Percentiles rank a stretch among this genome's conserved stretches.
phyloP scores from a whole-genome alignment of 2,797 vertebrate species.

The Lophius americanus region DNA sequence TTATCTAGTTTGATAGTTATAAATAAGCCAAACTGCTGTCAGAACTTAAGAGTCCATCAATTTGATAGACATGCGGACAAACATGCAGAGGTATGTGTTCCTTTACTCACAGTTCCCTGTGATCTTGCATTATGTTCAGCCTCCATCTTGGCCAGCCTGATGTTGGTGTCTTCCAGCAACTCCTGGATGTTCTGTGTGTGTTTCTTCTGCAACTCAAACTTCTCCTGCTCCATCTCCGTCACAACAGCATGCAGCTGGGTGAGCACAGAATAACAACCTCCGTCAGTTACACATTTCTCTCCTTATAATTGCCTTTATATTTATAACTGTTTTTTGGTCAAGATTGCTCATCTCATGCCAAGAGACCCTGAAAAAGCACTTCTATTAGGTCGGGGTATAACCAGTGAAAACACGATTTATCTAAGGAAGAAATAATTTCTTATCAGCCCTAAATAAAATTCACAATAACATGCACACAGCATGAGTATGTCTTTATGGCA shows the following conservation, averaged over 20 bases:
- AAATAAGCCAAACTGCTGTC: neutral
- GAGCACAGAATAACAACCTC: neutral
- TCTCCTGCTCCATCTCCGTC: slow-evolving; percentile 93
- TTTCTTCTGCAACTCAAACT: slow-evolving; percentile 88
- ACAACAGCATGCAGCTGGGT: slow-evolving; percentile 86
- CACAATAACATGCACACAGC: slow-evolving; percentile 39
- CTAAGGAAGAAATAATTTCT: slow-evolving; percentile 47
- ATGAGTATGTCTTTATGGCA: slow-evolving; percentile 21
- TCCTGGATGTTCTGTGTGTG: slow-evolving; percentile 91
- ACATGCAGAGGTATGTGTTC: neutral
- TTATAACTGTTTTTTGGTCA: slow-evolving; percentile 3
- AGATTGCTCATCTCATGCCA: slow-evolving; percentile 28
- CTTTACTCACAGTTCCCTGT: slow-evolving; percentile 84
- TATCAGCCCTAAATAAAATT: slow-evolving; percentile 47
- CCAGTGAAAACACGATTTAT: slow-evolving; percentile 52
- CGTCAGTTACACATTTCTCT: slow-evolving; percentile 25
- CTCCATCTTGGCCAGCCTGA: slow-evolving; percentile 90
- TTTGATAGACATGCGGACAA: neutral
- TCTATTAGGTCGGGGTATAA: slow-evolving; percentile 33
- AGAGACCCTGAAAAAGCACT: slow-evolving; percentile 38
- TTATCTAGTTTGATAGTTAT: too few species aligned
- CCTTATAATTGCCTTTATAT: neutral
- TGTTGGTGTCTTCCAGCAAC: slow-evolving; percentile 90
- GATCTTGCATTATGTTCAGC: slow-evolving; percentile 84
- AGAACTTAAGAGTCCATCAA: slow-evolving; percentile 3